Evolutionary conservation across 64 coral and sea anemone genomes (phyloP), one percentile per base, ranked within the genome.

Genomic region (Platygyra sinensis): DNA sequence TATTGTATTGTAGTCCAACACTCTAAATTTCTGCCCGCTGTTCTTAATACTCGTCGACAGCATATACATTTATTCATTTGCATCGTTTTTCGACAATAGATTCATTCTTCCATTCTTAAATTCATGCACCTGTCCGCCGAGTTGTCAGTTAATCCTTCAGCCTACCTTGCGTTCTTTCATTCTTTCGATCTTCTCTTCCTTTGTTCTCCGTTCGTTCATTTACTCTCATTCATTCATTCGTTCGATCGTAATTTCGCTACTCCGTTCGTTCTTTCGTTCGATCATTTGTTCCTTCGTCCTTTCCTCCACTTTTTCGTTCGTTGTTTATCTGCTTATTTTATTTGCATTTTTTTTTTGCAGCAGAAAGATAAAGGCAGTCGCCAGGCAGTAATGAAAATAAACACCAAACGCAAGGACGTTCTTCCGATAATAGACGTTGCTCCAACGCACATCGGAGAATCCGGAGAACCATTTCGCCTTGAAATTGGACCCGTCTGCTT

Each of bases 401-500:
- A 25, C 20, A 85, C 81, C 2, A 85, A 85, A 19, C 33, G 81
- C 36, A 85, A 49, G 39, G 81, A 28, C 22, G 62, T 63, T 52
- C 24, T 85, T 17, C 81, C 81, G 1, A 85, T 85, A 49, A 51
- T 85, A 71, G 81, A 85, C 62, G 36, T 85, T 24, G 81, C 81
- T 20, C 81, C 38, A 51, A 71, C 81, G 25, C n/a, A 25, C 24
- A 19, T 71, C 11, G 63, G 81, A 27, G 38, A 28, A 51, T 9
- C 31, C 16, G 20, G 36, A 1, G 20, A 71, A 31, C 60, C 65
- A 25, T 85, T 85, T 24, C 33, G 12, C 38, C 63, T 85, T 16
- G 81, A 85, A 71, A 71, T 85, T 11, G 81, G 81, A 50, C 81
- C 81, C 10, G 81, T 85, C 5, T 85, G 81, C 5, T 85, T 85